These are phyloP conservation scores for Semnornis frantzii DNA, from an alignment of 2,113 vertebrate genomes.

Conservation along the genomic window DNA sequence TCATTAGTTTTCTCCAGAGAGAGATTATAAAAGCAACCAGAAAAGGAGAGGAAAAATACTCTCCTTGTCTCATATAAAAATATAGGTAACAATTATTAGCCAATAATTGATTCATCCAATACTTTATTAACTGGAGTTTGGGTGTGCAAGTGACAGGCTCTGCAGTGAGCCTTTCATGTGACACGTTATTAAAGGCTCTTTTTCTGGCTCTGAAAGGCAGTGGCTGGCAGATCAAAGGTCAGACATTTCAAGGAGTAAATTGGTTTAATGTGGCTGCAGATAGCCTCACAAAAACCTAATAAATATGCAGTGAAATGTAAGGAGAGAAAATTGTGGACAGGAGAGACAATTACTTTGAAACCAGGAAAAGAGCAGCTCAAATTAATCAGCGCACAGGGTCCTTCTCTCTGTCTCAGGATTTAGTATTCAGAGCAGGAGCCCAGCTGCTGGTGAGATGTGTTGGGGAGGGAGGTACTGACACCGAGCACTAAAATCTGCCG, in stretches of 20 bases:
- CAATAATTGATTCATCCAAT: constrained; percentile 64
- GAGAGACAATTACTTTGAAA: constrained; percentile 77
- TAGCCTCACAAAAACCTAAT: constrained; percentile 69
- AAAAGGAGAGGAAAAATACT: not conserved
- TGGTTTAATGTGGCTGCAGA: constrained; percentile 74
- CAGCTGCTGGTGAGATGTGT: not conserved
- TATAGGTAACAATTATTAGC: constrained; percentile 54
- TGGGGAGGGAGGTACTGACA: not conserved
- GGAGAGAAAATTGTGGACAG: constrained; percentile 72
- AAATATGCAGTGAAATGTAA: constrained; percentile 75
- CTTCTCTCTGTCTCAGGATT: constrained; percentile 33
- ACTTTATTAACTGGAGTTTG: constrained; percentile 41
- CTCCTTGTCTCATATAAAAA: constrained; percentile 27
- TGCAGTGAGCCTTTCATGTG: constrained; percentile 57
- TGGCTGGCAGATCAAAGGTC: constrained; percentile 73
- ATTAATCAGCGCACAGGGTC: constrained; percentile 53
- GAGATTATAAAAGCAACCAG: not conserved
- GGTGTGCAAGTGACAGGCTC: constrained; percentile 31
- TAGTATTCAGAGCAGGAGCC: constrained; percentile 37
- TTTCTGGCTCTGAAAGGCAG: constrained; percentile 53
- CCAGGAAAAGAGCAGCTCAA: constrained; percentile 69
- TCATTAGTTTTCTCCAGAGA: not conserved
- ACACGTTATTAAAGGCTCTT: constrained; percentile 64
- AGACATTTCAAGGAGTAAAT: constrained; percentile 76
- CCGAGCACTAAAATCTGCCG: not conserved